Evolutionary conservation across 2,797 vertebrate species (phyloP).

Genomic region (Tragelaphus eurycerus): DNA sequence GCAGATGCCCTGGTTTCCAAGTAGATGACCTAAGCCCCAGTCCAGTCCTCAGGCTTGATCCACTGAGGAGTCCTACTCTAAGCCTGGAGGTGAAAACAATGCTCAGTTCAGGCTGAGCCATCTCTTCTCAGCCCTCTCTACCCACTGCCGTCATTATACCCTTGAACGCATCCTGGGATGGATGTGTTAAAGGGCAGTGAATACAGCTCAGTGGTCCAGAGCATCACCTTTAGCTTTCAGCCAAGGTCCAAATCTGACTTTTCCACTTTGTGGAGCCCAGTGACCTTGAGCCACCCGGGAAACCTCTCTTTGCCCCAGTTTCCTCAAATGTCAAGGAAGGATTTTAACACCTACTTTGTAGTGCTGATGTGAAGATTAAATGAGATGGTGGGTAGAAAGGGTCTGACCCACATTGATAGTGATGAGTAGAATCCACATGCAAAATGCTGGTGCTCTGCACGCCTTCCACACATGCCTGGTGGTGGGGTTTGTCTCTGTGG

Average conservation of each 20-base stretch:
- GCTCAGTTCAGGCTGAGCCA: neutral
- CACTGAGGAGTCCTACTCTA: neutral
- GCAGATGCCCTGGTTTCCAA: neutral
- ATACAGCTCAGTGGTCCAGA: neutral
- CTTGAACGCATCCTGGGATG: neutral
- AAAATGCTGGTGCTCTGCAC: neutral
- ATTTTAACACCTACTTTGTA: too few relatives aligned
- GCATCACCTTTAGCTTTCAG: neutral
- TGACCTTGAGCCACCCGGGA: neutral
- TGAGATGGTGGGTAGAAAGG: neutral
- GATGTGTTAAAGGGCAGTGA: neutral
- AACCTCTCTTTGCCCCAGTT: neutral
- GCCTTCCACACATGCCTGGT: accelerated
- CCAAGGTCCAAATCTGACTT: neutral
- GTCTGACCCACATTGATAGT: neutral
- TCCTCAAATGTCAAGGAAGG: neutral
- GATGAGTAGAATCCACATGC: neutral
- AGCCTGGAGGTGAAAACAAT: neutral
- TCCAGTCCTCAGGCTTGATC: neutral
- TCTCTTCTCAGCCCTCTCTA: neutral
- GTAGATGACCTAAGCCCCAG: neutral
- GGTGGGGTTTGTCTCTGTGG: neutral
- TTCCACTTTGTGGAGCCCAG: neutral
- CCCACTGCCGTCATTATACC: neutral
- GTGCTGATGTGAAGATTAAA: neutral